phyloP scores from a whole-genome alignment of 2,888 invertebrate genomes.

The Electrophaes corylata region DNA sequence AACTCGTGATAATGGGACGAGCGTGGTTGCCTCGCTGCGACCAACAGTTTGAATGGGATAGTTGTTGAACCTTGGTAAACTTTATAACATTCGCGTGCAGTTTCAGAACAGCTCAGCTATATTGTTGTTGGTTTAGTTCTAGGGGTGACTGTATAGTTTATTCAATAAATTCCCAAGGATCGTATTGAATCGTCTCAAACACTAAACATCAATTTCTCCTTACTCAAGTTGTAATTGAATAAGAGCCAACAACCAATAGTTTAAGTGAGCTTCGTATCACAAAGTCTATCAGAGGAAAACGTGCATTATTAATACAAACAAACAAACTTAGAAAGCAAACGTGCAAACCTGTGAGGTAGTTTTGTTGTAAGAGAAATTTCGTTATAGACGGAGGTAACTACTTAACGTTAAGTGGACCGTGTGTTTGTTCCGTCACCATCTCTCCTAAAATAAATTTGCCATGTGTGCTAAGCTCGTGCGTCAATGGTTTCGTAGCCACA shows the following conservation, averaged over 20 bases:
- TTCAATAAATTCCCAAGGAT: background rate
- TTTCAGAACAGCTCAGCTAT: constrained; percentile 11
- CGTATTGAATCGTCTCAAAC: background rate
- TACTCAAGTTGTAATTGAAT: background rate
- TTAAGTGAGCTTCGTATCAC: background rate
- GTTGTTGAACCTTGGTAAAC: constrained; percentile 16
- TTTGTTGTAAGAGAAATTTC: too few relatives aligned
- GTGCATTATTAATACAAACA: background rate
- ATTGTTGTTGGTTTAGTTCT: constrained; percentile 9
- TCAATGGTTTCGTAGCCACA: too few relatives aligned
- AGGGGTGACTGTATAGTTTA: background rate
- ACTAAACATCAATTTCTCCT: background rate
- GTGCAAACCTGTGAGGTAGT: too few relatives aligned
- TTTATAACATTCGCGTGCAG: constrained; percentile 13
- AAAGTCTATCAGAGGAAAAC: background rate
- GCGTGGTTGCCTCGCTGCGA: constrained; percentile 12
- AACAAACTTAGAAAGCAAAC: too few relatives aligned
- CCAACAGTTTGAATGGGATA: constrained; percentile 19
- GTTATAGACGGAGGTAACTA: too few relatives aligned
- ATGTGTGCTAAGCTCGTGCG: too few relatives aligned
- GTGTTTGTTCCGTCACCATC: too few relatives aligned
- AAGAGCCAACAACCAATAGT: background rate
- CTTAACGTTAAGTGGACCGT: too few relatives aligned
- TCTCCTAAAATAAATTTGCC: too few relatives aligned
- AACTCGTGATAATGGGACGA: constrained; percentile 35